These are phyloP conservation scores for Scarus forsteni DNA, from an alignment of 2,797 vertebrate genomes.

Conservation along the genomic window DNA sequence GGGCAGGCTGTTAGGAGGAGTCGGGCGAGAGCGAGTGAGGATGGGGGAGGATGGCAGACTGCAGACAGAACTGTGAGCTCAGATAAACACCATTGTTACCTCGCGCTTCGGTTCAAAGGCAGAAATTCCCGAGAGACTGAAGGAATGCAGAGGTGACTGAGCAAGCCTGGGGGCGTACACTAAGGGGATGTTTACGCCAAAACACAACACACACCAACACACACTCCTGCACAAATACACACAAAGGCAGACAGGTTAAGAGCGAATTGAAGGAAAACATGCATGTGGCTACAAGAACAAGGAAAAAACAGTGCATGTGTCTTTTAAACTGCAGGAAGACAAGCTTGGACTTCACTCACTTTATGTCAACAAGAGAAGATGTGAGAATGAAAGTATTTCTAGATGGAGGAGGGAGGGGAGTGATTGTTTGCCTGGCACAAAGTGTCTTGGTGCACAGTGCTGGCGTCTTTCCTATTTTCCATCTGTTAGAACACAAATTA, in stretches of 20 bases:
- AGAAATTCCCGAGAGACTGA: constrained; percentile 37
- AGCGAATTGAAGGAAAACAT: not conserved
- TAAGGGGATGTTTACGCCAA: constrained; percentile 28
- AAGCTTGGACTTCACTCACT: too few relatives aligned
- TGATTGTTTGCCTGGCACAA: too few relatives aligned
- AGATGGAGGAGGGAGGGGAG: too few relatives aligned
- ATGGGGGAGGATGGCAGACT: not conserved
- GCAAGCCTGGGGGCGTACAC: constrained; percentile 30
- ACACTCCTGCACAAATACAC: constrained; percentile 17
- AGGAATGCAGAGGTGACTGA: constrained; percentile 60
- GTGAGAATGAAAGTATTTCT: too few relatives aligned
- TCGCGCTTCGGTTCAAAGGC: constrained; percentile 25
- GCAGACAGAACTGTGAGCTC: not conserved
- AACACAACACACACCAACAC: constrained; percentile 14
- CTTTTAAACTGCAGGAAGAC: too few relatives aligned
- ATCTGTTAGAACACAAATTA: too few relatives aligned
- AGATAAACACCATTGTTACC: constrained; percentile 29
- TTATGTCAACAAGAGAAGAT: too few relatives aligned
- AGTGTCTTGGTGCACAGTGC: too few relatives aligned
- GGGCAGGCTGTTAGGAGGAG: not conserved
- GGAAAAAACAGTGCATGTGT: not conserved
- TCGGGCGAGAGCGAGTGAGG: not conserved
- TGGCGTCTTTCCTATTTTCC: too few relatives aligned
- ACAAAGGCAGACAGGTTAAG: constrained; percentile 2
- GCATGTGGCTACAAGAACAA: not conserved